Evolutionary conservation across 2,797 vertebrate genomes (phyloP).

Genomic region (Eulemur albifrons): DNA sequence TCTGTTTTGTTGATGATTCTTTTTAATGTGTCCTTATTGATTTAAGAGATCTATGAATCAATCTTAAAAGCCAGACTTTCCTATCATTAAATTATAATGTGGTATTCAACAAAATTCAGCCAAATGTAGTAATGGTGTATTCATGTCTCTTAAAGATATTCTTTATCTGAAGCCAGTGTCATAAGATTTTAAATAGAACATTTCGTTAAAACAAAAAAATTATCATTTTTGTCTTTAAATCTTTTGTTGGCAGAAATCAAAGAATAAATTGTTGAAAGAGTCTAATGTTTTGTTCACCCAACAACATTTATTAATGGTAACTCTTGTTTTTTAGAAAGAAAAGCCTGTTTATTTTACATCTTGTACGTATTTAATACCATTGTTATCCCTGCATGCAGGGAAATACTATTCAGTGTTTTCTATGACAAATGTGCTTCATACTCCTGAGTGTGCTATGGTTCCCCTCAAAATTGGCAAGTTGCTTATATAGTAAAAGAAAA

Average conservation of each 20-base stretch:
- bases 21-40: slow-evolving; percentile 67
- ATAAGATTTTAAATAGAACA: slow-evolving; percentile 31
- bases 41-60: slow-evolving; percentile 59
- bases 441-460: not conserved
- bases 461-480: not conserved
- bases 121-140: not conserved
- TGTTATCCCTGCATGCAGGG: not conserved
- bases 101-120: not conserved
- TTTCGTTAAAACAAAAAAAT: not conserved
- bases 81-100: not conserved
- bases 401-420: not conserved
- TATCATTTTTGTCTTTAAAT: slow-evolving; percentile 33
- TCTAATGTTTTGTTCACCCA: not conserved
- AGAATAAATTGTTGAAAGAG: not conserved
- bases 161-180: not conserved
- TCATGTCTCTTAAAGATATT: not conserved
- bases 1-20: slow-evolving; percentile 71
- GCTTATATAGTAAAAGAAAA: not conserved
- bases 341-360: not conserved
- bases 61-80: slow-evolving; percentile 59
- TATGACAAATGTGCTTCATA: not conserved
- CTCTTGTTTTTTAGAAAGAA: not conserved
- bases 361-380: not conserved
- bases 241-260: not conserved
- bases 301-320: not conserved